Conservation (phyloP, 1,140 invertebrate genomes). For the Coptotermes formosanus region DNA sequence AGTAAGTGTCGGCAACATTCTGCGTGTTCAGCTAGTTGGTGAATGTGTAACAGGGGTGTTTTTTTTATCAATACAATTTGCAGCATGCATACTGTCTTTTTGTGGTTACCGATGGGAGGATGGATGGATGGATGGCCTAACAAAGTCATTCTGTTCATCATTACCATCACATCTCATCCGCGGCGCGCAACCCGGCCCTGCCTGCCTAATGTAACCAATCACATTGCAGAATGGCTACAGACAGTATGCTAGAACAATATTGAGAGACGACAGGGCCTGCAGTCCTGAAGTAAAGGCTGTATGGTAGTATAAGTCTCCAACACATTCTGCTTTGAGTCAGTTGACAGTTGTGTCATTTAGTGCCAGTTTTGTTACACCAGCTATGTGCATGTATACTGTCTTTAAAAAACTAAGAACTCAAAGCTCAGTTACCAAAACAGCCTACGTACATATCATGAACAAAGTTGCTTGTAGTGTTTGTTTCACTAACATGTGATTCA, state of each 20-base stretch:
- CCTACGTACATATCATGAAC: no score
- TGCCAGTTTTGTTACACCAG: no score
- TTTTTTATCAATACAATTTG: no score
- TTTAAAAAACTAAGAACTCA: no score
- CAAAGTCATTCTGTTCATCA: constrained; percentile 29
- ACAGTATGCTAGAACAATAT: constrained; percentile 36
- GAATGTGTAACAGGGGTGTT: no score
- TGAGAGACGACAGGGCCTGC: constrained; percentile 37
- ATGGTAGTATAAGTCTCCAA: constrained; percentile 39
- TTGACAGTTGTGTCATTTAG: no score
- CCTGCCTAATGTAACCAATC: constrained; percentile 24
- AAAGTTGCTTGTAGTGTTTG: no score
- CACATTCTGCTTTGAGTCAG: constrained; percentile 35
- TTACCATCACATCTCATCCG: constrained; percentile 27
- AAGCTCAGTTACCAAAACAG: no score
- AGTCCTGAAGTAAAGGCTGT: constrained; percentile 33
- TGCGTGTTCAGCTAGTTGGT: no score
- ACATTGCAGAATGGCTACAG: constrained; percentile 25
- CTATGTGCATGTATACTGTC: no score
- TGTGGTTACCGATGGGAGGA: constrained; percentile 10
- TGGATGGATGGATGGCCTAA: constrained; percentile 21
- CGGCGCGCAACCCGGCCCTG: not conserved
- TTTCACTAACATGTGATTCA: no score
- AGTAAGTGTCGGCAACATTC: no score
- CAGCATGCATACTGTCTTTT: not conserved